These are phyloP conservation scores for Sander lucioperca DNA, from an alignment of 2,113 vertebrate genomes.

Conservation along the genomic window DNA sequence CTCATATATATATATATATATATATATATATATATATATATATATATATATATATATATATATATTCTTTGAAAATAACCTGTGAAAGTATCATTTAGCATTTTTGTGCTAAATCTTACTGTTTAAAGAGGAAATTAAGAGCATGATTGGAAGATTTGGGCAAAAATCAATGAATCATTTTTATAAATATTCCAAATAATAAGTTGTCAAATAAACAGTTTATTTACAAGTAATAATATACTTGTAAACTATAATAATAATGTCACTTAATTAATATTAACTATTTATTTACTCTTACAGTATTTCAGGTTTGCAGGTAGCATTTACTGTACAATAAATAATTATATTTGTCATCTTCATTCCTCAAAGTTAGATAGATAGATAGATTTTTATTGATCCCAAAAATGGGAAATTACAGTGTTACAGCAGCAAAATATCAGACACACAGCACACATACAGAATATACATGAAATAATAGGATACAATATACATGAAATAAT, in stretches of 20 bases:
- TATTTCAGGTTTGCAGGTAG: conserved; percentile 1
- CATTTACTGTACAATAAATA: conserved; percentile 14
- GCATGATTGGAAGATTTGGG: background rate
- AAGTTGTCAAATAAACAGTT: background rate
- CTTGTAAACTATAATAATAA: too few relatives aligned
- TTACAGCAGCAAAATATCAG: too few relatives aligned
- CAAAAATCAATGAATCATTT: too few relatives aligned
- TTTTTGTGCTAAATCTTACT: too few relatives aligned
- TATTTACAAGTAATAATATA: background rate
- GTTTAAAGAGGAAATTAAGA: too few relatives aligned
- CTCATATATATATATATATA: background rate
- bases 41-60: too few relatives aligned
- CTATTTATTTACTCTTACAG: background rate
- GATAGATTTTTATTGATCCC: too few relatives aligned
- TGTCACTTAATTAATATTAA: background rate
- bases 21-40: too few relatives aligned
- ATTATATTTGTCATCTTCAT: background rate
- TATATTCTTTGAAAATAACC: background rate
- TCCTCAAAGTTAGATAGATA: background rate
- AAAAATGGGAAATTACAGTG: too few relatives aligned
- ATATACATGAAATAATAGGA: too few relatives aligned
- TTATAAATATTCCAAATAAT: background rate
- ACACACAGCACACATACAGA: too few relatives aligned
- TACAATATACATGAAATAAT: too few relatives aligned
- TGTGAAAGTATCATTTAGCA: background rate